A percentile compares a stretch with the other conserved stretches of the same genome.
Evolutionary conservation across 92 coral and sea anemone species (phyloP).

Genomic region (Siderastrea siderea): DNA sequence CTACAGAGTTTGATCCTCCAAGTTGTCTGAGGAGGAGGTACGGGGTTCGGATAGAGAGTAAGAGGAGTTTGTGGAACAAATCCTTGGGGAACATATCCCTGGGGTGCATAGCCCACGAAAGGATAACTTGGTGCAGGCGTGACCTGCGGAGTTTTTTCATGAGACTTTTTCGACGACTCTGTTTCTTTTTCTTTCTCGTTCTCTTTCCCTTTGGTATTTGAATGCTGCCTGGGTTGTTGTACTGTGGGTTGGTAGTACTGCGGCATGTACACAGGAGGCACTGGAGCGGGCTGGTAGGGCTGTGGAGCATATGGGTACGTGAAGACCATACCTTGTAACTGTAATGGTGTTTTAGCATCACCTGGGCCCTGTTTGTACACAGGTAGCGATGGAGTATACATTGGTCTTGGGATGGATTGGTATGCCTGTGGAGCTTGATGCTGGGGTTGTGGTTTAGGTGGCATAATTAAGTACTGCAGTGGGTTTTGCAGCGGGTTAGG

Average conservation of each 20-base stretch:
- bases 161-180: conserved; percentile 21
- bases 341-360: conserved; percentile 20
- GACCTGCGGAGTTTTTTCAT: conserved; percentile 4
- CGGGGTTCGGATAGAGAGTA: conserved; percentile 12
- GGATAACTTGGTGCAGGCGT: conserved; percentile 5
- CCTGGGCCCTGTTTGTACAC: conserved; percentile 9
- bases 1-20: conserved; percentile 50
- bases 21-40: conserved; percentile 37
- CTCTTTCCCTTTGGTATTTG: conserved; percentile 11
- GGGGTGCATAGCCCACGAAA: background rate
- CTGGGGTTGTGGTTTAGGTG: conserved; percentile 7
- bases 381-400: conserved; percentile 20
- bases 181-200: conserved; percentile 9
- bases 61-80: background rate
- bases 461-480: conserved; percentile 18
- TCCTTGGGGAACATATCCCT: conserved; percentile 17
- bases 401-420: conserved; percentile 36
- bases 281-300: conserved; percentile 14
- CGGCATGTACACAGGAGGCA: conserved; percentile 17
- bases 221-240: background rate
- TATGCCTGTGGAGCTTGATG: conserved; percentile 28
- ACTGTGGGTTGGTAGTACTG: conserved; percentile 26
- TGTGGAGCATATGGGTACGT: conserved; percentile 32
- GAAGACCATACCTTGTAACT: conserved; percentile 34
- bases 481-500: background rate